These are phyloP conservation scores for Athrips mouffetella DNA, from an alignment of 2,888 invertebrate species.

Conservation along the genomic window DNA sequence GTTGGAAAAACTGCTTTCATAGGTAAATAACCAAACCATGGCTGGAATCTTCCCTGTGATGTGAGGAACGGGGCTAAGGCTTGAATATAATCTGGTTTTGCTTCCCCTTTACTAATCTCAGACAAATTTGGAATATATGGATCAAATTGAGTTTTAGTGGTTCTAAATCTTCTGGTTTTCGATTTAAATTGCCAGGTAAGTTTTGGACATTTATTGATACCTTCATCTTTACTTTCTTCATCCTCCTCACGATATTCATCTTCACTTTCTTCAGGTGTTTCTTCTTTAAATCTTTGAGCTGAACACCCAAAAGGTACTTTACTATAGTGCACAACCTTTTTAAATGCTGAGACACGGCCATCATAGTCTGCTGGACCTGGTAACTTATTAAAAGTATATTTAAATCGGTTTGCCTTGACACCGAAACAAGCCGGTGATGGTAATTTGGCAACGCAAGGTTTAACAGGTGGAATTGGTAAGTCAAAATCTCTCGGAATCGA, in stretches of 20 bases:
- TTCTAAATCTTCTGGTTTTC: conserved; percentile 49
- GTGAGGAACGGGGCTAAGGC: conserved; percentile 49
- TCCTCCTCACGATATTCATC: conserved; percentile 22
- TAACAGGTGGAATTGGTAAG: conserved; percentile 28
- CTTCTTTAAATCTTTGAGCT: conserved; percentile 44
- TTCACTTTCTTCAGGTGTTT: conserved; percentile 30
- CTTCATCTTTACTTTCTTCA: conserved; percentile 17
- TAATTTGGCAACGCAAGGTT: conserved; percentile 41
- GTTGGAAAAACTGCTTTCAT: conserved; percentile 40
- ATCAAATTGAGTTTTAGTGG: conserved; percentile 38
- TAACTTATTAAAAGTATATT: conserved; percentile 36
- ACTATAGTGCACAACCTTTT: conserved; percentile 38
- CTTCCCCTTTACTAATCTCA: conserved; percentile 20
- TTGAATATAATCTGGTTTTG: conserved; percentile 36
- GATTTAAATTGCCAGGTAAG: conserved; percentile 59
- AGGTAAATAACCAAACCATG: conserved; percentile 58
- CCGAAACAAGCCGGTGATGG: conserved; percentile 52
- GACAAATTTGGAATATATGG: conserved; percentile 51
- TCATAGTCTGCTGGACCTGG: conserved; percentile 56
- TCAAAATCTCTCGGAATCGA: conserved; percentile 53
- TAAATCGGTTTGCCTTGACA: conserved; percentile 50
- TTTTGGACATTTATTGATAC: conserved; percentile 25
- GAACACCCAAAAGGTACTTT: conserved; percentile 50
- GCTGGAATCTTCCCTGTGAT: conserved; percentile 54
- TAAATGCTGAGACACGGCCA: conserved; percentile 31